Conservation (phyloP, 64 coral and sea anemone genomes). For the Cladopsammia gracilis region DNA sequence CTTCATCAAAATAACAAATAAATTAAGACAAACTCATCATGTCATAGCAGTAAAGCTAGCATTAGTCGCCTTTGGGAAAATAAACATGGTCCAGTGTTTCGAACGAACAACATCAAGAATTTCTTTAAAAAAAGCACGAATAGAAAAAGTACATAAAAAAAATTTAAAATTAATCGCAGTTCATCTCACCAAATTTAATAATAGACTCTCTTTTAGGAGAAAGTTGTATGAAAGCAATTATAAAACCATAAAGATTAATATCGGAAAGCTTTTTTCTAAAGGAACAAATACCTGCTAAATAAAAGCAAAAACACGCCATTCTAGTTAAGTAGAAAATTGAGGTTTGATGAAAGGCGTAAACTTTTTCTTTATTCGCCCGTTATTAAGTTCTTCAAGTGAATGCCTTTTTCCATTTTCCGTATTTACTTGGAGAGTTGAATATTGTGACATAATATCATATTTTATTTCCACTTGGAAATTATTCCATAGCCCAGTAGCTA, state of each 20-base stretch:
- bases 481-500: background rate
- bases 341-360: background rate
- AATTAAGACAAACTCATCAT: too few species aligned
- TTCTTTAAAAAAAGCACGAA: too few species aligned
- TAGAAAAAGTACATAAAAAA: too few species aligned
- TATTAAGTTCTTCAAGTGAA: conserved; percentile 39
- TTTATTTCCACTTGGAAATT: background rate
- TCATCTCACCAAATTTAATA: too few species aligned
- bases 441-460: conserved; percentile 4
- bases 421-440: background rate
- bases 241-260: background rate
- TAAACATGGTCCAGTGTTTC: too few species aligned
- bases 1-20: too few species aligned
- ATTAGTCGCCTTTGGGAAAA: too few species aligned
- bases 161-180: too few species aligned
- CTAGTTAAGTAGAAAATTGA: conserved; percentile 19
- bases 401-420: conserved; percentile 10
- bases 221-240: background rate
- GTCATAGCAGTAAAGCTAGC: too few species aligned
- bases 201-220: too few species aligned
- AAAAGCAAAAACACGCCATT: background rate
- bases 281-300: background rate
- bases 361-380: background rate
- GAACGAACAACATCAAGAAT: too few species aligned
- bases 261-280: background rate